Percentiles rank a stretch among this genome's conserved stretches.
These are phyloP conservation scores for Aethes cnicana DNA, from an alignment of 2,888 invertebrate genomes.

Conservation along the genomic window DNA sequence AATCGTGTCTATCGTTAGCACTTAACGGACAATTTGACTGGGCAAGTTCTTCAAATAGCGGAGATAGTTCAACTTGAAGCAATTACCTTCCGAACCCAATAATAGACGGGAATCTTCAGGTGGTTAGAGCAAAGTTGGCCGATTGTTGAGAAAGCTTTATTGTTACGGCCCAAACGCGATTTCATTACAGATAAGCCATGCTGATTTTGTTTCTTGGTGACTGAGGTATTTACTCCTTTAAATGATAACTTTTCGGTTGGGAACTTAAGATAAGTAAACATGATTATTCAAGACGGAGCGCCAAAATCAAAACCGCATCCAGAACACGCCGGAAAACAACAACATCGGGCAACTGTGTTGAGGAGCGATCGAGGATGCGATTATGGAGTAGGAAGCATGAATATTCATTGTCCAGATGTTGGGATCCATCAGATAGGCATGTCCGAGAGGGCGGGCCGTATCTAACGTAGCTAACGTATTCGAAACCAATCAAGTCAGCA, in stretches of 20 bases:
- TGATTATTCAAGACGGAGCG: conserved; percentile 13
- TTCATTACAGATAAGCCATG: too few relatives aligned
- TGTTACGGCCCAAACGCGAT: too few relatives aligned
- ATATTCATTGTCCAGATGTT: conserved; percentile 64
- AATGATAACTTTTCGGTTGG: too few relatives aligned
- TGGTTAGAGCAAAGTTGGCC: conserved; percentile 17
- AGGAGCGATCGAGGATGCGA: conserved; percentile 40
- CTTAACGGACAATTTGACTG: conserved; percentile 16
- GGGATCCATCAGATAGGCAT: conserved; percentile 36
- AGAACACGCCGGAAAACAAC: conserved; percentile 27
- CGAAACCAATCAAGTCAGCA: conserved; percentile 28
- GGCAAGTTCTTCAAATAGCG: conserved; percentile 8
- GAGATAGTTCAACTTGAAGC: conserved; percentile 3
- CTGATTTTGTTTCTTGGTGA: too few relatives aligned
- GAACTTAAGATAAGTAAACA: background rate
- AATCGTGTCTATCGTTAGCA: conserved; percentile 26
- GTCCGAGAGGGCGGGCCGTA: conserved; percentile 5
- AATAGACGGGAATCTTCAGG: conserved; percentile 22
- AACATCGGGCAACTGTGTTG: conserved; percentile 28
- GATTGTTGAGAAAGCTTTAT: conserved; percentile 3
- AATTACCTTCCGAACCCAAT: conserved; percentile 23
- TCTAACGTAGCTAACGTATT: conserved; percentile 17
- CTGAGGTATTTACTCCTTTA: background rate
- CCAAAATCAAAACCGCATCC: conserved; percentile 30
- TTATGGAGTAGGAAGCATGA: conserved; percentile 52